A percentile compares a stretch with the other conserved stretches of the same genome.
Evolutionary conservation across 2,888 invertebrate species (phyloP).

Genomic region (Caenorhabditis wallacei): DNA sequence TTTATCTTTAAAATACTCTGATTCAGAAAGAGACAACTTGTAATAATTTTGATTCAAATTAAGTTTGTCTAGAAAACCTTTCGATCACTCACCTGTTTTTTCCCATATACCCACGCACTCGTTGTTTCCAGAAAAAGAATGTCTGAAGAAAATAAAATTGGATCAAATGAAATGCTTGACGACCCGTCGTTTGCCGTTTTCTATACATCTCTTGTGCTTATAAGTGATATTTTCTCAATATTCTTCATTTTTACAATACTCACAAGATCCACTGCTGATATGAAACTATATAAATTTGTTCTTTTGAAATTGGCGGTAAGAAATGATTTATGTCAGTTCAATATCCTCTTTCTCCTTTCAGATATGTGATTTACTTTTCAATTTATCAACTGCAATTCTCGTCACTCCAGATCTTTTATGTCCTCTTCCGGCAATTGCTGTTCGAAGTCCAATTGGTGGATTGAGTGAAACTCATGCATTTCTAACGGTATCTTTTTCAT

Average conservation of each 20-base stretch:
- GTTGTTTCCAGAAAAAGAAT: conserved; percentile 37
- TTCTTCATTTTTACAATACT: conserved; percentile 50
- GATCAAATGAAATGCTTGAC: conserved; percentile 51
- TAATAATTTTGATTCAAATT: not conserved
- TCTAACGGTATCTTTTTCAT: conserved; percentile 21
- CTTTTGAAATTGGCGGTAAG: conserved; percentile 49
- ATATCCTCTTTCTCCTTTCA: not conserved
- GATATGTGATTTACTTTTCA: conserved; percentile 49
- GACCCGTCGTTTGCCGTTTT: conserved; percentile 44
- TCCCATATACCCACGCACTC: conserved; percentile 15
- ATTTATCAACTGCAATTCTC: conserved; percentile 34
- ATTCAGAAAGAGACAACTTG: no score
- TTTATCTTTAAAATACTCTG: not conserved
- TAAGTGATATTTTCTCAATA: conserved; percentile 37
- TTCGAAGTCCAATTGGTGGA: conserved; percentile 52
- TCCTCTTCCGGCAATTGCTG: conserved; percentile 35
- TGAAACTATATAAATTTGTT: conserved; percentile 45
- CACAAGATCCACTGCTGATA: conserved; percentile 45
- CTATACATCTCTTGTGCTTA: conserved; percentile 17
- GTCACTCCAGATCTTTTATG: conserved; percentile 53
- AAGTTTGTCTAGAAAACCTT: conserved; percentile 1
- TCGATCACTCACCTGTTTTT: conserved; percentile 30
- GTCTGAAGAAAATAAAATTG: conserved; percentile 13
- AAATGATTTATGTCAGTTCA: not conserved
- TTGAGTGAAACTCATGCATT: conserved; percentile 45